Base-by-base conservation (phyloP, 1,140 invertebrate species). In the Scaptomyza hsui region DNA sequence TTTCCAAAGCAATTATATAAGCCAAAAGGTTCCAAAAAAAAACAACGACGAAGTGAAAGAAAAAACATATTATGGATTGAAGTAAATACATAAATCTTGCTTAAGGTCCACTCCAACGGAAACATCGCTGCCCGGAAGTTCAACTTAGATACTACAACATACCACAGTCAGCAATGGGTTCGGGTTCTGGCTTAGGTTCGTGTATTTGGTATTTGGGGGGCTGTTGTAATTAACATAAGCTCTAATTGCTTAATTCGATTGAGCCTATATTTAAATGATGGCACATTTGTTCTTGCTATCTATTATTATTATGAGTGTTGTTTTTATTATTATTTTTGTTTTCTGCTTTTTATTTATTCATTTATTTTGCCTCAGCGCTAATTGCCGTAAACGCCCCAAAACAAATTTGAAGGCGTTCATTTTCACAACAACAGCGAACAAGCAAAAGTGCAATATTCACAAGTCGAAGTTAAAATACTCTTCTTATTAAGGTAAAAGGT, bases 71-170 rank as follows among this genome's bases (percentile, higher is more conserved):
- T 85, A 81, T 35, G 62, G 61, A 85, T 85, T 85, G 81, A 86
- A 85, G 81, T 71, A 57, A 69, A 71, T 64, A 75, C 77, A 86
- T 86, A 88, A 86, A 88, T 86, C 81, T 81, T 85, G 59, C 85
- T 81, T 69, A 71, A 55, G 55, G 42, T 51, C 26, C 24, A 15
- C 45, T 47, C 32, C 15, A 72, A 71, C 73, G 80, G 80, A 81
- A 85, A 85, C 70, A 41, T 64, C 37, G 13, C n/a, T 6, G 45
- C 29, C 52, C 61, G 68, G 68, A 71, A 71, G 68, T 71, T 19
- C 39, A 49, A 44, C 51, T 45, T 48, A 57, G 61, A 57, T 71
- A 65, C 52, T 37, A 29, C 26, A 55, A 19, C 10, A 32, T 16
- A 35, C 49, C n/a, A n/a, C n/a, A n/a, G n/a, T n/a, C n/a, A n/a